Evolutionary conservation across 1,140 invertebrate genomes (phyloP), one percentile per base, ranked within the genome.

Genomic region (Pseudomyrmex pallidus): DNA sequence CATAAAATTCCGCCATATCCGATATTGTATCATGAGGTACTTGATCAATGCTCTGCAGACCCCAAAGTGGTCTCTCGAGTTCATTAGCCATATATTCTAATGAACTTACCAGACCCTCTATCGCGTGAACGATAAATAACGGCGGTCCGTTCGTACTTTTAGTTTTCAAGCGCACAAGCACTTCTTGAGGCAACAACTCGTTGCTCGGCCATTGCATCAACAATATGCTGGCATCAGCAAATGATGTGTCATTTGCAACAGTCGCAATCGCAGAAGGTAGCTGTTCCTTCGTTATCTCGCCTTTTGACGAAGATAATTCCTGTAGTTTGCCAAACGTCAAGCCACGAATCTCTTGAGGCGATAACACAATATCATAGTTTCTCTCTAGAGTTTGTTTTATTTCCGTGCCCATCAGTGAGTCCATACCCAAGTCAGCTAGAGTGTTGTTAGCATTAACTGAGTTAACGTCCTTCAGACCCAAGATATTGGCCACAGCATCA

Each of bases 381-480:
- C 98, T 95, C 92, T 99, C 98, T 9, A 99, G 94, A 0, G 97
- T 98, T 92, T 99, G 98, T 94, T 99, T 99, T 83, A 99, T 98
- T 95, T 99, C 99, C 0, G 99, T 98, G 74, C 98, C 98, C 99
- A 99, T 99, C 52, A 99, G 94, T 0, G 98, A 99, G 91, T 99
- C 99, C 96, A 99, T 98, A 64, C 99, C 99, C 8, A 99, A 95
- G 92, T 99, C 99, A 13, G 97, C 97, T 7, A 99, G 94, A 22
- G 96, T 97, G 0, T 96, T 95, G 7, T 96, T 95, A 48, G 96
- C 94, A 67, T 97, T 96, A 2, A 99, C 95, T 64, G 96, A 96
- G 74, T 96, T 96, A 0, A 96, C 91, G 90, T 99, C 97, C 90
- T 99, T 98, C 70, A 99, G 95, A 72, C 98, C 98, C 20, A 99